Base-by-base conservation (phyloP, 2,888 invertebrate genomes). In the Euzophera pinguis region DNA sequence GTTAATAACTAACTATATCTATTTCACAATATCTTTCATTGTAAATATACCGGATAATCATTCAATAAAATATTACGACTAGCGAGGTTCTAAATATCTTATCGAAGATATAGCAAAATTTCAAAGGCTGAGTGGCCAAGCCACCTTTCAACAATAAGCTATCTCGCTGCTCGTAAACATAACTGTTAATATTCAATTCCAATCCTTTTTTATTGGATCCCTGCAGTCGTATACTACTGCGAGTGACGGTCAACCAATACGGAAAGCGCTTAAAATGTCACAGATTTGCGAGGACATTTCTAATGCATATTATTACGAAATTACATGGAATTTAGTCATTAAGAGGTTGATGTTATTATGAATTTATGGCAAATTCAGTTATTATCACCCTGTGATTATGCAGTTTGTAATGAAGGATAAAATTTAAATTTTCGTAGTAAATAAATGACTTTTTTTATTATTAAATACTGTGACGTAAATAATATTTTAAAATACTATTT, bases 221-320 rank as follows among this genome's bases (percentile, higher is more conserved):
- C 42, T 12, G 35, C 39, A 39, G 52, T 50, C 52, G 52, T 57
- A 56, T 54, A 57, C 47, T 50, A 49, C 34, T n/a, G 27, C n/a
- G 49, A 47, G 42, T 55, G 62, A 64, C 62, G 53, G 56, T 60
- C 57, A 62, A 61, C 57, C 55, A 60, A 45, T 45, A 29, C 32
- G 32, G 45, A 43, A 45, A 45, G 10, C 32, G 45, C 32, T 32
- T 43, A 52, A 45, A 49, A 39, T 32, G 42, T 34, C 32, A 42
- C 47, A 50, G 56, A 57, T 58, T 52, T 53, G 59, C 53, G 54
- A 29, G 34, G 56, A 59, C 56, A 57, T 47, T 57, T 58, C 55
- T 57, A 60, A 60, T 59, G 61, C 56, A 59, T 56, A 57, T 53
- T 61, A 60, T 56, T 61, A 59, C 51, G 37, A 50, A 45, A 54